Conservation (phyloP, 2,888 invertebrate species). For the Xestia c-nigrum region DNA sequence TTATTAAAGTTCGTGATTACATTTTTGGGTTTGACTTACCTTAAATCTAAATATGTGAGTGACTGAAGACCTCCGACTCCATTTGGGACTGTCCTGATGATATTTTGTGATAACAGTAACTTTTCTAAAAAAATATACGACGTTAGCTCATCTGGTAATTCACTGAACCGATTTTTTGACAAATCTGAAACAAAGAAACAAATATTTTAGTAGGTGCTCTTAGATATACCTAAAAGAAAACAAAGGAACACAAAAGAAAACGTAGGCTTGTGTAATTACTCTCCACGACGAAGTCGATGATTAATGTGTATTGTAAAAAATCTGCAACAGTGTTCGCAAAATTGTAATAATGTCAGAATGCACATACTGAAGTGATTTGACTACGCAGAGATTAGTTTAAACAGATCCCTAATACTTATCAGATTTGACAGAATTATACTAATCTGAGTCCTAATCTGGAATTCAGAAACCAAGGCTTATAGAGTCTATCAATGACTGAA, state of each 20-base stretch:
- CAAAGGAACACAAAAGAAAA: not conserved
- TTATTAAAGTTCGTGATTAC: slow-evolving; percentile 42
- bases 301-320: not conserved
- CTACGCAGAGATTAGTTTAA: not conserved
- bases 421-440: not conserved
- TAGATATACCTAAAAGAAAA: not conserved
- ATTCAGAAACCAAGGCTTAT: not conserved
- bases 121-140: slow-evolving; percentile 97
- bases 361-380: not conserved
- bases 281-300: not conserved
- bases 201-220: slow-evolving; percentile 13
- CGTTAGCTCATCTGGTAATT: slow-evolving; percentile 97
- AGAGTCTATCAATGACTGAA: not conserved
- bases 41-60: slow-evolving; percentile 97
- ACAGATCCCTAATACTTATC: not conserved
- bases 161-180: slow-evolving; percentile 93
- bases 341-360: not conserved
- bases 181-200: slow-evolving; percentile 86
- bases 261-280: not conserved
- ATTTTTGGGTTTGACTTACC: slow-evolving; percentile 85
- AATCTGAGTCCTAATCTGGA: not conserved
- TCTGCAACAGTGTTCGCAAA: not conserved
- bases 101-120: slow-evolving; percentile 97
- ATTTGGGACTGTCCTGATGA: slow-evolving; percentile 96
- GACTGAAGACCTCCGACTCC: slow-evolving; percentile 95